Conservation (phyloP, 53 echinoderm and acorn worm species). For the Mesocentrotus franciscanus region DNA sequence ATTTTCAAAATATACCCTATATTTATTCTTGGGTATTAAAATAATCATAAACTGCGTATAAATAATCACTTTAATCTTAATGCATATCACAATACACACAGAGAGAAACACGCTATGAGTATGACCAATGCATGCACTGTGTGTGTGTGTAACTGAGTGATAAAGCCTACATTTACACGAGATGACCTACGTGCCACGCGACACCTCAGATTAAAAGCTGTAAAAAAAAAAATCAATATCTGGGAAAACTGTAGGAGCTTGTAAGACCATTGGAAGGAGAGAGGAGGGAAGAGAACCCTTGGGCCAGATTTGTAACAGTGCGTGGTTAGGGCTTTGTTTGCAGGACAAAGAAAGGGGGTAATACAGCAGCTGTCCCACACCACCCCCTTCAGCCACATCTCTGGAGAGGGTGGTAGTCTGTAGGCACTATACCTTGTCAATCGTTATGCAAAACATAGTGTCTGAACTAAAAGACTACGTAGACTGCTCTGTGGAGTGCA, state of each 20-base stretch:
- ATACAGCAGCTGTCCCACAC: slow-evolving; percentile 39
- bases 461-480: too few species aligned
- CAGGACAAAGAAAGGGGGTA: slow-evolving; percentile 47
- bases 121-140: not conserved
- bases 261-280: slow-evolving; percentile 33
- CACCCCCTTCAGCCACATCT: not conserved
- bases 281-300: not conserved
- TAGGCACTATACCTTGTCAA: too few species aligned
- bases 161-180: slow-evolving; percentile 3
- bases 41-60: not conserved
- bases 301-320: slow-evolving; percentile 64
- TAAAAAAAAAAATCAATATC: slow-evolving; percentile 41
- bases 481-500: too few species aligned
- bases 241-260: not conserved
- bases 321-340: slow-evolving; percentile 51
- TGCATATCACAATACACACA: not conserved
- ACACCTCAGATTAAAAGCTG: slow-evolving; percentile 57
- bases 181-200: slow-evolving; percentile 37
- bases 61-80: not conserved
- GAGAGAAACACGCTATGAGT: not conserved
- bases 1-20: not conserved
- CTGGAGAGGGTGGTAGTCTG: not conserved
- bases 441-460: too few species aligned
- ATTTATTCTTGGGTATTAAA: not conserved
- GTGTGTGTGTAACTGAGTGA: slow-evolving; percentile 3